Base-by-base conservation (phyloP, 2,797 vertebrate species). In the Glossophaga mutica region DNA sequence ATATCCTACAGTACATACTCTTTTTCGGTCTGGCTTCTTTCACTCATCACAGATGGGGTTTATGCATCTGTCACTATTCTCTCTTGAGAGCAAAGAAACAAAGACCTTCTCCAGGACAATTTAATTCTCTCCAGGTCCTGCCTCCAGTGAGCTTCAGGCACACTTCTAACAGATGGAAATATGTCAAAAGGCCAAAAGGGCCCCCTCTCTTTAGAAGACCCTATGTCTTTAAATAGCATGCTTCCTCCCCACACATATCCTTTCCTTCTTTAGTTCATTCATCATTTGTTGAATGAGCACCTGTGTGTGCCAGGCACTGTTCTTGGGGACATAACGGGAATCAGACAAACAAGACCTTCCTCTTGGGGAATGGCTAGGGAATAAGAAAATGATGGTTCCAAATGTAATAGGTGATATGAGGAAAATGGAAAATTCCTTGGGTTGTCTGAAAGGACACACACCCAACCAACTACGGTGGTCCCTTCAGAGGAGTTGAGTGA, bases 1-100 rank as follows among this genome's bases (percentile, higher is more conserved):
- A 32, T 26, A 48, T 37, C 73, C 19, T 9, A 57, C 8, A 42
- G 37, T 0, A 26, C 0, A 0, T 9, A 2, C 7, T 76, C 15
- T 26, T 76, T 52, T 52, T 78, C 24, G 19, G 2, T 55, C 32
- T 44, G 39, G 22, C 18, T 14, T 67, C 37, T 81, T 73, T 83
- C 48, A 3, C 59, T 57, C n/a, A 46, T 42, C 55, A 34, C 39
- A 32, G 0, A 67, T 1, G 42, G 55, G 21, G 8, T 10, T 65
- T 4, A 6, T 16, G 32, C 14, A 1, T 44, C 24, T 15, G 2
- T 82, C 59, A 22, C 52, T 18, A 0, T 34, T 88, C 46, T 78
- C 44, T 50, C 59, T 29, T 59, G 1, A 71, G 62, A 81, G 10
- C 34, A 74, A 37, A 87, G n/a, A 87, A 55, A 7, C 7, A 62